Conservation (phyloP, 2,888 invertebrate species). For the Drosophila eohydei region DNA sequence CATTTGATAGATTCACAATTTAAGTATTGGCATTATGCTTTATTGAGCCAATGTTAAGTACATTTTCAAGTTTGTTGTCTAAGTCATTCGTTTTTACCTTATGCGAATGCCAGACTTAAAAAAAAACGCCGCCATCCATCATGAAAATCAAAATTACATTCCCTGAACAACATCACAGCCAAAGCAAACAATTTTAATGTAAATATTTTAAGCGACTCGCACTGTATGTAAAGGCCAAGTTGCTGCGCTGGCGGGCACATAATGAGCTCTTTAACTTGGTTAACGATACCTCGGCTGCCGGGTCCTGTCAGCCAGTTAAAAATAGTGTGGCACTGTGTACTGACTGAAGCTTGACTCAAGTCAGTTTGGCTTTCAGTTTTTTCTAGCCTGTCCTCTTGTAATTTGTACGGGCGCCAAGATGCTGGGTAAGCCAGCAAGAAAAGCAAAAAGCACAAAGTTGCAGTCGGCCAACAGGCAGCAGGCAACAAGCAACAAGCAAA, state of each 20-base stretch:
- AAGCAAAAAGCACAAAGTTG: constrained; percentile 38
- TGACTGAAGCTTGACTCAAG: constrained; percentile 19
- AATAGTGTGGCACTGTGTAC: constrained; percentile 57
- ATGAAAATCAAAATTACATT: constrained; percentile 34
- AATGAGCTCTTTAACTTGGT: constrained; percentile 64
- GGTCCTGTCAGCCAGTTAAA: constrained; percentile 65
- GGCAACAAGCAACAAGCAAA: constrained; percentile 40
- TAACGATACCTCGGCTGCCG: constrained; percentile 50
- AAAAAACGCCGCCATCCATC: constrained; percentile 16
- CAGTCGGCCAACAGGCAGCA: constrained; percentile 11
- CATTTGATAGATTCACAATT: neutral
- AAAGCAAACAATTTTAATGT: constrained; percentile 72
- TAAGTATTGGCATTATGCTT: neutral
- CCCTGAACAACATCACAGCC: constrained; percentile 7
- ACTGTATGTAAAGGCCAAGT: constrained; percentile 17
- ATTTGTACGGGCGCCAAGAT: constrained; percentile 44
- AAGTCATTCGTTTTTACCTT: constrained; percentile 7
- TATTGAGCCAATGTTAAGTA: neutral
- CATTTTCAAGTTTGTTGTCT: constrained; percentile 6
- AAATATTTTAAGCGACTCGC: constrained; percentile 62
- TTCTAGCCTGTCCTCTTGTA: constrained; percentile 22
- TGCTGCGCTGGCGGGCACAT: constrained; percentile 42
- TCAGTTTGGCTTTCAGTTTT: constrained; percentile 24
- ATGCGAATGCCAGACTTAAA: constrained; percentile 19
- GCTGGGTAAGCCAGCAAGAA: constrained; percentile 22